These are phyloP conservation scores for Pelodiscus sinensis DNA, from an alignment of 2,113 vertebrate genomes.

Conservation along the genomic window DNA sequence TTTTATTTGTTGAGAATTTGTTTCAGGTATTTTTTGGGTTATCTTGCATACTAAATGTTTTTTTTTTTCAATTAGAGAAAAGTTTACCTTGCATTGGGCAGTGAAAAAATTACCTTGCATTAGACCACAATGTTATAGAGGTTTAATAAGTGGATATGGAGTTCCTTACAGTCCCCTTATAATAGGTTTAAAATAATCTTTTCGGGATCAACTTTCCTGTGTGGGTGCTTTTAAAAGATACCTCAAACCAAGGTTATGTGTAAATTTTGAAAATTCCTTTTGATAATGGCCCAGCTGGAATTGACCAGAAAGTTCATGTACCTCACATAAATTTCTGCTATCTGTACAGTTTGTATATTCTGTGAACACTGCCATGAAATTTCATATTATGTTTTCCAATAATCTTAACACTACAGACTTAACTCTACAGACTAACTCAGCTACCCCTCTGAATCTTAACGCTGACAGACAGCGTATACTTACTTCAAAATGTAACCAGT, in stretches of 20 bases:
- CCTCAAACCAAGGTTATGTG: neutral
- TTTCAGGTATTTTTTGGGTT: neutral
- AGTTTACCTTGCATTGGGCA: accelerated
- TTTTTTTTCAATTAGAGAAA: neutral
- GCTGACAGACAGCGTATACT: neutral
- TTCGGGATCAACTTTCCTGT: neutral
- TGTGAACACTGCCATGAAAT: neutral
- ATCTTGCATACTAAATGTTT: neutral
- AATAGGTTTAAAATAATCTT: neutral
- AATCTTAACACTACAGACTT: neutral
- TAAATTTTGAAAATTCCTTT: neutral
- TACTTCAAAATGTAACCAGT: too few species aligned
- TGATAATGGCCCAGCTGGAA: neutral
- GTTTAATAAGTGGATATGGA: neutral
- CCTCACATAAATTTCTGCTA: neutral
- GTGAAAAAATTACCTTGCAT: neutral
- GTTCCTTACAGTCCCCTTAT: neutral
- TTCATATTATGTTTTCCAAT: neutral
- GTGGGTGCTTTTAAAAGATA: neutral
- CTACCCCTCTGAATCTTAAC: neutral
- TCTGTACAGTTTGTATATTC: neutral
- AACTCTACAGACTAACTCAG: too few species aligned
- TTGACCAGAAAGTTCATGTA: neutral
- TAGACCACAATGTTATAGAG: neutral
- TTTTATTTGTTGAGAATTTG: neutral